Conservation (phyloP, 2,113 vertebrate genomes). For the Seriola rivoliana region DNA sequence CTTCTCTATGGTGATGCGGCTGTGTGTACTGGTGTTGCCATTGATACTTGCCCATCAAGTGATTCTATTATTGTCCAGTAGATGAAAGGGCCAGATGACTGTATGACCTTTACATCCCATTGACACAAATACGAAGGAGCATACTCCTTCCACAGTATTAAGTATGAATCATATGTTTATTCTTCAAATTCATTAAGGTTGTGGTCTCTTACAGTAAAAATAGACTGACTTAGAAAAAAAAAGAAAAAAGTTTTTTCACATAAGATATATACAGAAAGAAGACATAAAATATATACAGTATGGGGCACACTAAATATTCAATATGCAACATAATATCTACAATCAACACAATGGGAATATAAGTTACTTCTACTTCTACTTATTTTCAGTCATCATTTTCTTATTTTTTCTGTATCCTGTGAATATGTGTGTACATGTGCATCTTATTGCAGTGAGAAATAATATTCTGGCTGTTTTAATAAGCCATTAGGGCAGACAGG, state of each 20-base stretch:
- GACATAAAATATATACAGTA: neutral
- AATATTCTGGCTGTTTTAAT: slow-evolving; percentile 16
- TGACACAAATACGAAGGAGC: neutral
- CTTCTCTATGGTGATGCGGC: neutral
- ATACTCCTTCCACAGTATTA: neutral
- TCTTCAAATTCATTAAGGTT: neutral
- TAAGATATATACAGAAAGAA: too few species aligned
- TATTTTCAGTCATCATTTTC: neutral
- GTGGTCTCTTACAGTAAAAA: neutral
- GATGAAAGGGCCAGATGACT: slow-evolving; percentile 31
- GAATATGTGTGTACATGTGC: neutral
- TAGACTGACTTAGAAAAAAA: neutral
- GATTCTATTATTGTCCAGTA: neutral
- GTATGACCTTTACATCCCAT: slow-evolving; percentile 6
- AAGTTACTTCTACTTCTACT: neutral
- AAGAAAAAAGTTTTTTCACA: neutral
- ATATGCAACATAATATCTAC: neutral
- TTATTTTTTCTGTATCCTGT: neutral
- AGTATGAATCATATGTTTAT: neutral
- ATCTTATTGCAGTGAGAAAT: neutral
- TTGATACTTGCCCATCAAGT: slow-evolving; percentile 35
- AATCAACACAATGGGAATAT: neutral
- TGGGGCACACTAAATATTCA: neutral
- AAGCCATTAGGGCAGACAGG: slow-evolving; percentile 24
- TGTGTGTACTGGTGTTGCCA: slow-evolving; percentile 40